Base-by-base conservation (phyloP, 2,113 vertebrate genomes). In the Cepphus grylle region DNA sequence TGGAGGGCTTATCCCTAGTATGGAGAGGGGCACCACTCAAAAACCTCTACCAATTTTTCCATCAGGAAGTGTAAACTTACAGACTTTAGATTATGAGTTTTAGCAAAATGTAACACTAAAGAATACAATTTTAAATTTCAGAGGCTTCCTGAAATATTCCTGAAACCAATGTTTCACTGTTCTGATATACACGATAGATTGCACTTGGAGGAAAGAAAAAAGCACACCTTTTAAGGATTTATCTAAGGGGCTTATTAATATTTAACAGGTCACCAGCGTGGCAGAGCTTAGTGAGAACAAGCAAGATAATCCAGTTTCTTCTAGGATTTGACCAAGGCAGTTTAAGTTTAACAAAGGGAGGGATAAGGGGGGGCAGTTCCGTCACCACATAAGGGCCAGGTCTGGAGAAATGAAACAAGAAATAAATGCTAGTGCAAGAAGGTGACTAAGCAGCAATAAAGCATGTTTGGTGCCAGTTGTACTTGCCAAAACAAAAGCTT, bases 161-260 rank as follows among this genome's bases (percentile, higher is more conserved):
- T 80, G 71, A 91, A 93, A 65, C 32, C 62, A 87, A 15, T 32
- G 56, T 94, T 47, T 86, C 86, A 76, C 66, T 86, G 83, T 61
- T 95, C 66, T 70, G 50, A 81, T 62, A 61, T 22, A 81, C 50
- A 73, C 59, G 66, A 94, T 20, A 91, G 77, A 88, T 36, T 84
- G 42, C 30, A 86, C 62, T 83, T 61, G 49, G 19, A 73, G 22
- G 25, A 22, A 17, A 20, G 71, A 91, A 30, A 17, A 21, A 45
- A 20, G 14, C 19, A 25, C 32, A 93, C 36, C 36, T 94, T 94
- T 80, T 38, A 88, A 81, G 67, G 50, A 69, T 93, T 93, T 89
- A 88, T 77, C 88, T 94, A 49, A 79, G 66, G 26, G 90, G 23
- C 36, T 83, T 91, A 92, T 88, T 86, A 97, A 95, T 81, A 96